A percentile compares a stretch with the other conserved stretches of the same genome.
Conservation (phyloP, 2,113 vertebrate species). For the Macaca nemestrina region DNA sequence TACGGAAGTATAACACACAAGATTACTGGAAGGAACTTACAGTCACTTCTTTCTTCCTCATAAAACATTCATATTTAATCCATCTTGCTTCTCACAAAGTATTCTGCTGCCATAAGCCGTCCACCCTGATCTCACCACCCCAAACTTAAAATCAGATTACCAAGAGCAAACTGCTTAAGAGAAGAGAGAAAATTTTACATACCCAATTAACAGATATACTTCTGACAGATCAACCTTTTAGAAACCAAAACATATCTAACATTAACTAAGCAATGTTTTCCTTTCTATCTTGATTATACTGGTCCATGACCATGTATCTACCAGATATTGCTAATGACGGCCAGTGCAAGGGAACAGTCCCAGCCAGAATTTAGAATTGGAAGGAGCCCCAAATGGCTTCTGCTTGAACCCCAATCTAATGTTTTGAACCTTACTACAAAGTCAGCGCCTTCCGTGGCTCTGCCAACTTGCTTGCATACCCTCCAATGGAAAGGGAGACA, state of each 20-base stretch:
- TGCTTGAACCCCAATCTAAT: neutral
- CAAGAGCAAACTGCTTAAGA: neutral
- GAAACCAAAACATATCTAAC: neutral
- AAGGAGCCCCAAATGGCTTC: neutral
- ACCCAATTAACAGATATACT: neutral
- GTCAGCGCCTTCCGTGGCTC: neutral
- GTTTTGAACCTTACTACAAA: neutral
- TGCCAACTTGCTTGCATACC: neutral
- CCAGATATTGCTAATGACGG: neutral
- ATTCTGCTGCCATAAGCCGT: neutral
- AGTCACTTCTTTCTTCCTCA: slow-evolving; percentile 45
- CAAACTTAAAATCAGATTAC: neutral
- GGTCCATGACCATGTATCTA: neutral
- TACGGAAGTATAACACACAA: slow-evolving; percentile 48
- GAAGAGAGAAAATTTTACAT: neutral
- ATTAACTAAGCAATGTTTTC: neutral
- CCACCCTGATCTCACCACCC: neutral
- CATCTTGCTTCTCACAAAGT: neutral
- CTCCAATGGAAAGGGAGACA: neutral
- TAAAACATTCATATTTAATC: slow-evolving; percentile 63
- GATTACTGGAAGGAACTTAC: slow-evolving; percentile 51
- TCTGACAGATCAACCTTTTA: neutral
- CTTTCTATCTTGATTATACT: neutral
- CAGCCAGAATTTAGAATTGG: neutral
- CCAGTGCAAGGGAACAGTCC: neutral